phyloP scores from a whole-genome alignment of 2,113 vertebrate genomes.

The Tragelaphus imberbis region DNA sequence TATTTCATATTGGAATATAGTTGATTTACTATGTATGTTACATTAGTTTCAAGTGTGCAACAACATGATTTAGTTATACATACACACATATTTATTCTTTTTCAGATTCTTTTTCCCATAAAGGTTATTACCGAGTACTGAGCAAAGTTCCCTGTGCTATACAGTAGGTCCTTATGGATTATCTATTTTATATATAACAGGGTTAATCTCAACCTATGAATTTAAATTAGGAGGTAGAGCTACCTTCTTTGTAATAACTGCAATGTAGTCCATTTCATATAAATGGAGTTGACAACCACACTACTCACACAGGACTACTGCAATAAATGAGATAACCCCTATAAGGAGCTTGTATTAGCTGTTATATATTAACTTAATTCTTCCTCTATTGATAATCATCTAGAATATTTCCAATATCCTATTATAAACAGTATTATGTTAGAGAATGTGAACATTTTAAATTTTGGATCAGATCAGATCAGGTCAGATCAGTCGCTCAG shows the following conservation, averaged over 20 bases:
- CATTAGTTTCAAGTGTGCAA: neutral
- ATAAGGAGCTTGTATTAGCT: neutral
- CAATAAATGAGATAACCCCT: neutral
- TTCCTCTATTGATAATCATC: neutral
- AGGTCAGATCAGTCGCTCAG: too few species aligned
- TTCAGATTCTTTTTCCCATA: neutral
- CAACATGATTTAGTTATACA: neutral
- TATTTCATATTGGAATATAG: neutral
- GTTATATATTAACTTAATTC: neutral
- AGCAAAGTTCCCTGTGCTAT: neutral
- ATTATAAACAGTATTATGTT: neutral
- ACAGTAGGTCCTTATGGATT: neutral
- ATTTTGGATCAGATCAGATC: neutral
- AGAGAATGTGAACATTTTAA: neutral
- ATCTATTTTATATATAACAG: neutral
- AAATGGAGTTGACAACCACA: neutral
- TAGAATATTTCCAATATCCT: constrained; percentile 2
- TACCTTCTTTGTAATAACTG: neutral
- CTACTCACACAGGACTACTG: neutral
- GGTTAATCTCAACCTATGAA: neutral
- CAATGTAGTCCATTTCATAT: neutral
- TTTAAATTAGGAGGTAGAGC: neutral
- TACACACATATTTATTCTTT: neutral
- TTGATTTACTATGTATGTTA: neutral
- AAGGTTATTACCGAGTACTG: neutral